Percentiles rank a stretch among this genome's conserved stretches.
Evolutionary conservation across 2,113 vertebrate species (phyloP).

Genomic region (Chaetodon trifascialis): DNA sequence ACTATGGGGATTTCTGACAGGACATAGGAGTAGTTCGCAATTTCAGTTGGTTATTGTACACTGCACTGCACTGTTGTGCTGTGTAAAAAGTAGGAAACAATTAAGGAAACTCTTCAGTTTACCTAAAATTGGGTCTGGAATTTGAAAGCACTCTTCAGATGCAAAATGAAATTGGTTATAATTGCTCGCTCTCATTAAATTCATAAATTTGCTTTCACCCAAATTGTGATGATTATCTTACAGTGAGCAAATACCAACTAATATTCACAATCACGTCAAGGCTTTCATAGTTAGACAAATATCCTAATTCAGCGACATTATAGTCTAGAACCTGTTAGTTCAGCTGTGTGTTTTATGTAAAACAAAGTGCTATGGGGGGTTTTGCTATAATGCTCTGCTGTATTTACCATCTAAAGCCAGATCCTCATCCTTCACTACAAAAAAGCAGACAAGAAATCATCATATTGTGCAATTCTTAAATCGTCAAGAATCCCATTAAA

Average conservation of each 20-base stretch:
- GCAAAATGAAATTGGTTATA: background rate
- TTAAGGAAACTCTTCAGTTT: background rate
- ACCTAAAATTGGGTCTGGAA: background rate
- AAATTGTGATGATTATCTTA: background rate
- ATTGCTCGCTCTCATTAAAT: background rate
- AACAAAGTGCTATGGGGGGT: background rate
- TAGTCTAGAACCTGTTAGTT: background rate
- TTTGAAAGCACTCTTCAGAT: background rate
- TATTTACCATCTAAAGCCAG: conserved; percentile 66
- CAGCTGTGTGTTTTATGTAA: background rate
- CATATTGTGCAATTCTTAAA: conserved; percentile 1
- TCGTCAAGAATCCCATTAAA: background rate
- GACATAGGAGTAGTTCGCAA: background rate
- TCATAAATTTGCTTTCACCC: background rate
- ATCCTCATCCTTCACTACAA: conserved; percentile 37
- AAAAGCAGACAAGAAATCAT: conserved; percentile 18
- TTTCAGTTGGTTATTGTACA: conserved; percentile 7
- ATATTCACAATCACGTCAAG: background rate
- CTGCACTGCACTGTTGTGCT: background rate
- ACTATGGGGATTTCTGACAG: background rate
- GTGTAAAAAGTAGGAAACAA: background rate
- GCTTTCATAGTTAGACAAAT: background rate
- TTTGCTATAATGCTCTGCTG: background rate
- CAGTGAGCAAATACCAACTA: conserved; percentile 37
- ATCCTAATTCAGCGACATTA: background rate